These are phyloP conservation scores for Brenthis daphne DNA, from an alignment of 2,888 invertebrate species.

Conservation along the genomic window DNA sequence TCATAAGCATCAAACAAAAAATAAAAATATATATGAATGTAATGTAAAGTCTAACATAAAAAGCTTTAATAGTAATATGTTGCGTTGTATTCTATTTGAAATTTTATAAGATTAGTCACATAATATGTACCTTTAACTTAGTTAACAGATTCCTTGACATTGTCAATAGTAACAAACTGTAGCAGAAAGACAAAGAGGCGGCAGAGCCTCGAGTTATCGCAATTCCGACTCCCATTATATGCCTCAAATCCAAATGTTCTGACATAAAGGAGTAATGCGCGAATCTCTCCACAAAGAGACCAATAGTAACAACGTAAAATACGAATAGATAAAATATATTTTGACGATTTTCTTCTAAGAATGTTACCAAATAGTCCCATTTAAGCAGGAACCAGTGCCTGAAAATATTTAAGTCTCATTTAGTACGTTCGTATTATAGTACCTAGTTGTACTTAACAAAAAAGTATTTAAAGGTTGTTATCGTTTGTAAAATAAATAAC, in stretches of 20 bases:
- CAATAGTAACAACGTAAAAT: conserved; percentile 96
- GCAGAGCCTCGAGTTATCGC: conserved; percentile 97
- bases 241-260: conserved; percentile 95
- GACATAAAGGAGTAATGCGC: conserved; percentile 98
- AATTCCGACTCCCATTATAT: conserved; percentile 98
- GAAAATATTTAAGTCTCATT: conserved; percentile 25
- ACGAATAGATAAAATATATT: conserved; percentile 97
- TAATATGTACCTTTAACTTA: conserved; percentile 85
- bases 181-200: conserved; percentile 96
- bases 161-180: conserved; percentile 93
- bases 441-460: too few species aligned
- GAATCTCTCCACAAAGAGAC: conserved; percentile 96
- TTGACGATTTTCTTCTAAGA: conserved; percentile 96
- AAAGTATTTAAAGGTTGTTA: too few species aligned
- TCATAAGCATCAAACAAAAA: too few species aligned
- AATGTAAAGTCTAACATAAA: too few species aligned
- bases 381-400: conserved; percentile 88
- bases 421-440: neutral
- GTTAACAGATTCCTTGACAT: conserved; percentile 96
- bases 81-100: too few species aligned
- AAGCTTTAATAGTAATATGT: too few species aligned
- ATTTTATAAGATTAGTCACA: neutral
- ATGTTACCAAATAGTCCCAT: conserved; percentile 94
- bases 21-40: too few species aligned
- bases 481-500: too few species aligned